Base-by-base conservation (phyloP, 1,140 invertebrate species). In the Aphelenchoides besseyi region DNA sequence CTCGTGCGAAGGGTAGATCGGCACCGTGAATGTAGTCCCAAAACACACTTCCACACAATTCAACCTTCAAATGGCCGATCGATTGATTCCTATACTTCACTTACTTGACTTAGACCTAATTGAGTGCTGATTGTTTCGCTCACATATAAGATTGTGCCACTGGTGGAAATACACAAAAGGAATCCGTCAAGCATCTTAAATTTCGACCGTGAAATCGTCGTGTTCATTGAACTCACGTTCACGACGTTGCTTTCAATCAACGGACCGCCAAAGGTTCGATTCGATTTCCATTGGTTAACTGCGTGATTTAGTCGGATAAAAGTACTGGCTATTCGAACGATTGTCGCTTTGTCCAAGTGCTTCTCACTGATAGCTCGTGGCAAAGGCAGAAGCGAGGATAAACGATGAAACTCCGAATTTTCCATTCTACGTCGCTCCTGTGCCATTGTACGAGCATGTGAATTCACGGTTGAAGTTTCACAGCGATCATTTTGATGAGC, bases 61-160 rank as follows among this genome's bases (percentile, higher is more conserved):
- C 70, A 37, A 71, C 70, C 36, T 69, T 8, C n/a, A 41, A 41
- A 41, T 8, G 37, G n/a, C 37, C 37, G 5, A n/a, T 41, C n/a
- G n/a, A n/a, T 41, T n/a, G n/a, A n/a, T n/a, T n/a, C n/a, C n/a
- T n/a, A n/a, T 41, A n/a, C 5, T 59, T 5, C 5, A 59, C 5
- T 59, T 59, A 33, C 55, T 32, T 68, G 70, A n/a, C 26, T 32
- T 1, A 71, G 54, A 9, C 70, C 70, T 18, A 71, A 36, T 53
- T 71, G 64, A n/a, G 36, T 28, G 41, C 70, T 71, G 0, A 71
- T 68, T n/a, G 70, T 68, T 37, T 71, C 70, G 36, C 69, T 72
- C n/a, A 71, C 64, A 41, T 71, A 71, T 9, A 71, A 18, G 69
- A 71, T 57, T 35, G 32, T 29, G 1, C 41, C 64, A 29, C 52